Evolutionary conservation across 2,797 vertebrate species (phyloP).

Genomic region (Sphenopsis melanotis): DNA sequence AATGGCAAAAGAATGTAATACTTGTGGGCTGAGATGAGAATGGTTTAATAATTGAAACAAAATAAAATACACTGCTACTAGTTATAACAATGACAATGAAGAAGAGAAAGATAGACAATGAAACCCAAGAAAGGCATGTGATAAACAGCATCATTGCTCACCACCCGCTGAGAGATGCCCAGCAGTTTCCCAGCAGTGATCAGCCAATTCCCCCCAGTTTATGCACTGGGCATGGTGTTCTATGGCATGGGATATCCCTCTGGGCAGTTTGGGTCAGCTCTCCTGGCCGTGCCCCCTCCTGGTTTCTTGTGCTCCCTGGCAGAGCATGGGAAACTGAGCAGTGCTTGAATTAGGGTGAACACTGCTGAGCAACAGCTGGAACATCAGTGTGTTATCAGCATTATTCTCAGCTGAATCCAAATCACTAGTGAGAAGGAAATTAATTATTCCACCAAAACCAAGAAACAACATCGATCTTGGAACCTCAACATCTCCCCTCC

Average conservation of each 20-base stretch:
- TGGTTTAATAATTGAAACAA: not conserved
- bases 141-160: not conserved
- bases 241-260: not conserved
- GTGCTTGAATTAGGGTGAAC: not conserved
- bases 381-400: not conserved
- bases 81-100: not conserved
- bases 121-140: not conserved
- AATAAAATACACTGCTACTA: not conserved
- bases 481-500: not conserved
- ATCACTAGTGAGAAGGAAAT: not conserved
- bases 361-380: not conserved
- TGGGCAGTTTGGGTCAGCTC: not conserved
- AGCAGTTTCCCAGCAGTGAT: not conserved
- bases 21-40: not conserved
- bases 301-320: not conserved
- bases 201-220: not conserved
- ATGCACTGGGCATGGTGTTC: not conserved
- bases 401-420: not conserved
- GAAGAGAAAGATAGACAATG: not conserved
- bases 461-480: no score
- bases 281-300: not conserved
- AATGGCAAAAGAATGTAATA: not conserved
- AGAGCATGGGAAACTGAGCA: not conserved
- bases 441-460: not conserved
- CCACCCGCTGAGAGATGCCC: not conserved